Base-by-base conservation (phyloP, 2,888 invertebrate genomes). In the Synergus gifuensis region DNA sequence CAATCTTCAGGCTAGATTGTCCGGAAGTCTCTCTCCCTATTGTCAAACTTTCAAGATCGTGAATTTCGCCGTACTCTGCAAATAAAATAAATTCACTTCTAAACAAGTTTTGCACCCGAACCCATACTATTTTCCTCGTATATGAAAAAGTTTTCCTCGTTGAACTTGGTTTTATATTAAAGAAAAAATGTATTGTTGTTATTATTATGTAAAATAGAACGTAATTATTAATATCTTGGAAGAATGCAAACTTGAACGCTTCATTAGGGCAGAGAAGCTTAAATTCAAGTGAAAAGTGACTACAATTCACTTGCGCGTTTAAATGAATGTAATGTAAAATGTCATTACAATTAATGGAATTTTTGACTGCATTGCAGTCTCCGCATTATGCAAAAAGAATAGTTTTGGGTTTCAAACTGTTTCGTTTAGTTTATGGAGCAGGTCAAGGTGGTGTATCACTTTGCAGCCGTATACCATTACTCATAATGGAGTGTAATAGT, bases 1-100 rank as follows among this genome's bases (percentile, higher is more conserved):
- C 73, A 73, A 73, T 73, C 18, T 73, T 73, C 49, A 36, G 54
- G 49, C n/a, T 54, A 73, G 73, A 73, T 73, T 73, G 73, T 54
- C 73, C 73, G 73, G 54, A 73, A 73, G 73, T 73, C 73, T 49
- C 36, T 73, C 36, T 73, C 73, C n/a, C 54, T 36, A 54, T 73
- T 73, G 73, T 73, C 73, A 73, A 73, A 73, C 73, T 73, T 73
- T 54, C 73, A 73, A 54, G 73, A 73, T 54, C 54, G 54, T 73
- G 54, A 73, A 54, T 73, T 73, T 73, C 54, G 18, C 54, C n/a
- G 40, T 58, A 73, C 49, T 11, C 49, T 58, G 54, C 54, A 54
- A 73, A 73, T 54, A 73, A 49, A 73, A 73, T 73, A 54, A 73
- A 58, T 73, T 49, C 54, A 58, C 54, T 73, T 54, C 73, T 73